These are phyloP conservation scores for Lates japonicus DNA, from an alignment of 2,797 vertebrate genomes.

Conservation along the genomic window DNA sequence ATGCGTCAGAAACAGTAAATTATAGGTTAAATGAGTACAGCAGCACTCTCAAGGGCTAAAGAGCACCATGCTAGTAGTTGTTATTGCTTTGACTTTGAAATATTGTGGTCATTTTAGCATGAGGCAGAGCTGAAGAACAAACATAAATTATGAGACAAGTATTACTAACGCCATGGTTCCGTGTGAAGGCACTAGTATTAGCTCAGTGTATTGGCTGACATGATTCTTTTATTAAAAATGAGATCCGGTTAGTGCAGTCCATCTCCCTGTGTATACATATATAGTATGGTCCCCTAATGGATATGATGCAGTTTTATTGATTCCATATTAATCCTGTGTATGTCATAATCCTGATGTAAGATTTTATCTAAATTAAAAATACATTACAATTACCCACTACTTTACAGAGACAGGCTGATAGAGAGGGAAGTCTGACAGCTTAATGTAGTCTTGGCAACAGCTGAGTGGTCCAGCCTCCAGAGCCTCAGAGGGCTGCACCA, in stretches of 20 bases:
- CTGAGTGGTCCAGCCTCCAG: not conserved
- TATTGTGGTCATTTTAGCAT: constrained; percentile 6
- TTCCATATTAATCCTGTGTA: constrained; percentile 1
- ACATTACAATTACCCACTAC: not conserved
- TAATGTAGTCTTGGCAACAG: not conserved
- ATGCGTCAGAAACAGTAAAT: constrained; percentile 6
- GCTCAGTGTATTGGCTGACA: not conserved
- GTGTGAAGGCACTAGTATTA: not conserved
- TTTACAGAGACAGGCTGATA: not conserved
- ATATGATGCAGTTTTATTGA: constrained; percentile 25
- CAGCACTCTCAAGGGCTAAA: not conserved
- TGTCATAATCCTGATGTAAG: not conserved
- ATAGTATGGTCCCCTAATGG: not conserved
- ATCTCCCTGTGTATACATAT: not conserved
- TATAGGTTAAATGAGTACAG: not conserved
- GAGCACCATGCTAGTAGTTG: not conserved
- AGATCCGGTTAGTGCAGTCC: not conserved
- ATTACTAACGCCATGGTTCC: not conserved
- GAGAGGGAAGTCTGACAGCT: not conserved
- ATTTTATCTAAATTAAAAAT: constrained; percentile 9
- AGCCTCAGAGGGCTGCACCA: not conserved
- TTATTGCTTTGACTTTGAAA: constrained; percentile 28
- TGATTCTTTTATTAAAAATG: constrained; percentile 24
- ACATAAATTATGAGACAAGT: constrained; percentile 6
- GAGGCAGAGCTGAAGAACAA: not conserved